Percentiles rank a stretch among this genome's conserved stretches.
phyloP scores from a whole-genome alignment of 2,888 invertebrate genomes.

The Erebia epiphron region DNA sequence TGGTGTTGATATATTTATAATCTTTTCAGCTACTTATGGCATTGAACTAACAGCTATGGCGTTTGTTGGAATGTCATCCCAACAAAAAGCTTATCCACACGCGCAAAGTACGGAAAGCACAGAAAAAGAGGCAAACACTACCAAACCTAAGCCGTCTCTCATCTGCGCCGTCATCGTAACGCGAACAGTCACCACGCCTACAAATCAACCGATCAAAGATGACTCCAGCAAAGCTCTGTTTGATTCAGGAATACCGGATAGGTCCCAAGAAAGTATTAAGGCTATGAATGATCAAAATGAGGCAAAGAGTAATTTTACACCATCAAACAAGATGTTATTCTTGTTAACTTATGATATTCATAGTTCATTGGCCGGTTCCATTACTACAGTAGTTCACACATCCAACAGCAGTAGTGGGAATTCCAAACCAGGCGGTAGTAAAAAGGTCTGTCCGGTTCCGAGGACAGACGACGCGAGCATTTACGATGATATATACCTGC shows the following conservation, averaged over 20 bases:
- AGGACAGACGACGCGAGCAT: conserved; percentile 68
- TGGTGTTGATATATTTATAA: not conserved
- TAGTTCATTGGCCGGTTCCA: conserved; percentile 79
- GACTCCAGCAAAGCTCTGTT: conserved; percentile 73
- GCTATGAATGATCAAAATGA: conserved; percentile 91
- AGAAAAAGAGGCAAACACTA: conserved; percentile 63
- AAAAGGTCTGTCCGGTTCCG: conserved; percentile 73
- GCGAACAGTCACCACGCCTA: conserved; percentile 55
- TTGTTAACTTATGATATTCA: conserved; percentile 88
- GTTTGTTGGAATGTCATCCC: conserved; percentile 70
- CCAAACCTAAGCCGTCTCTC: conserved; percentile 69
- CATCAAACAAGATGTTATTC: conserved; percentile 78
- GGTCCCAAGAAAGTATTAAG: conserved; percentile 81
- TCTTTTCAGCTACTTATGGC: conserved; percentile 65
- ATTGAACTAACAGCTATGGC: conserved; percentile 76
- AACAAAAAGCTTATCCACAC: conserved; percentile 65
- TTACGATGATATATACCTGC: conserved; percentile 78
- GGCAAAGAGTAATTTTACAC: conserved; percentile 79
- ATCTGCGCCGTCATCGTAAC: conserved; percentile 71
- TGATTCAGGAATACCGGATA: conserved; percentile 63
- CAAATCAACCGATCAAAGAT: conserved; percentile 66
- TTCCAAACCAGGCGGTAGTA: conserved; percentile 79
- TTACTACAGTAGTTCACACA: conserved; percentile 71
- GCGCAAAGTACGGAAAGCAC: conserved; percentile 59
- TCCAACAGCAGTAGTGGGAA: conserved; percentile 69